Conservation (phyloP, 2,888 invertebrate genomes). For the Nomada ruficornis region DNA sequence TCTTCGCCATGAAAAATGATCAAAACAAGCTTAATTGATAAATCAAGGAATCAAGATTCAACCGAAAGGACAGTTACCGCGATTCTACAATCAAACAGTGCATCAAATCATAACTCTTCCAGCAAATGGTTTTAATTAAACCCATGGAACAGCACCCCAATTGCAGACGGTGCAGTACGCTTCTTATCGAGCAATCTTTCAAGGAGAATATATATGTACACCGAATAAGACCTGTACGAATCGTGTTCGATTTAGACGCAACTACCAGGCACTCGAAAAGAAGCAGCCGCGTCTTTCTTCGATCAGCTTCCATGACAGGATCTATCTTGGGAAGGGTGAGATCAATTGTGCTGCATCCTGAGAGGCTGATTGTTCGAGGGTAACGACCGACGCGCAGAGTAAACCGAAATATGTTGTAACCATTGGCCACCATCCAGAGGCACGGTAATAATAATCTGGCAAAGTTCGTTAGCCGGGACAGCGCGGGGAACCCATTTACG, state of each 20-base stretch:
- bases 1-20: too few relatives aligned
- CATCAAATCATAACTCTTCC: neutral
- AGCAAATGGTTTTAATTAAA: neutral
- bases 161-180: neutral
- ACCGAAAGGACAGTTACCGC: neutral
- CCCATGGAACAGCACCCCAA: neutral
- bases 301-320: constrained; percentile 31
- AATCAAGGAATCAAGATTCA: neutral
- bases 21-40: neutral
- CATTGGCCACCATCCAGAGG: constrained; percentile 80
- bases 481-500: constrained; percentile 64
- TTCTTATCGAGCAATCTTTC: neutral
- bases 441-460: constrained; percentile 81
- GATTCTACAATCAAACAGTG: neutral
- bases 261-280: neutral
- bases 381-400: constrained; percentile 76
- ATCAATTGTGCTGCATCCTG: constrained; percentile 49
- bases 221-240: neutral
- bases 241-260: neutral
- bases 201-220: neutral
- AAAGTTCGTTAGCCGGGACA: constrained; percentile 80
- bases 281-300: neutral
- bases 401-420: constrained; percentile 81
- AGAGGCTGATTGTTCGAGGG: constrained; percentile 73
- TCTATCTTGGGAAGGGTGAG: constrained; percentile 47